These are phyloP conservation scores for Drosophila kambysellisi DNA, from an alignment of 2,888 invertebrate species.

Conservation along the genomic window DNA sequence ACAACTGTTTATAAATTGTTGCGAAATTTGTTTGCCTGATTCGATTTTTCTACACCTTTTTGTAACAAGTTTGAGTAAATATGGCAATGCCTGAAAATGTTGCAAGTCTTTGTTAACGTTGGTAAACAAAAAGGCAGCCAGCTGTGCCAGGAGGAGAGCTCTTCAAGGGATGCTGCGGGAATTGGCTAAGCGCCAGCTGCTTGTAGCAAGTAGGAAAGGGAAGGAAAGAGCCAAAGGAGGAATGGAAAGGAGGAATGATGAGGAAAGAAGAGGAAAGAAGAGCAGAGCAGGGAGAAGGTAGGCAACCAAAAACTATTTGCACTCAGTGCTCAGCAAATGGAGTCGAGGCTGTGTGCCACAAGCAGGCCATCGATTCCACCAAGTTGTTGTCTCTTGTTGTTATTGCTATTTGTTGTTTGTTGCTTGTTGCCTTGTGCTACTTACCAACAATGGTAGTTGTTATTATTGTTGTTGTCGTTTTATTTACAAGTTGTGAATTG, in stretches of 20 bases:
- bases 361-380: constrained; percentile 59
- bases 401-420: constrained; percentile 15
- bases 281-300: background rate
- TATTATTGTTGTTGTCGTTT: constrained; percentile 48
- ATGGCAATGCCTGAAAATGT: constrained; percentile 37
- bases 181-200: constrained; percentile 68
- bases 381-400: constrained; percentile 27
- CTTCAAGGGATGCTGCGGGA: constrained; percentile 39
- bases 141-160: constrained; percentile 29
- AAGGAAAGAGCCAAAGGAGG: background rate
- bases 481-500: constrained; percentile 80
- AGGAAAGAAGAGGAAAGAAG: background rate
- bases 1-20: constrained; percentile 15
- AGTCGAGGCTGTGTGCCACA: constrained; percentile 51
- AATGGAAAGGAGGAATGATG: no score
- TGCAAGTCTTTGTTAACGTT: constrained; percentile 53
- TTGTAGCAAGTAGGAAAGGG: constrained; percentile 39
- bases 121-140: constrained; percentile 65
- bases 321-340: constrained; percentile 61
- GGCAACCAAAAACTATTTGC: constrained; percentile 73
- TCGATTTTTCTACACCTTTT: constrained; percentile 36
- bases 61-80: constrained; percentile 45
- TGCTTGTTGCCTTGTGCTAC: constrained; percentile 71
- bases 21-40: constrained; percentile 24
- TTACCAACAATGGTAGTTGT: constrained; percentile 55